Conservation (phyloP, 2,113 vertebrate species). For the Onychorhynchus coronatus region DNA sequence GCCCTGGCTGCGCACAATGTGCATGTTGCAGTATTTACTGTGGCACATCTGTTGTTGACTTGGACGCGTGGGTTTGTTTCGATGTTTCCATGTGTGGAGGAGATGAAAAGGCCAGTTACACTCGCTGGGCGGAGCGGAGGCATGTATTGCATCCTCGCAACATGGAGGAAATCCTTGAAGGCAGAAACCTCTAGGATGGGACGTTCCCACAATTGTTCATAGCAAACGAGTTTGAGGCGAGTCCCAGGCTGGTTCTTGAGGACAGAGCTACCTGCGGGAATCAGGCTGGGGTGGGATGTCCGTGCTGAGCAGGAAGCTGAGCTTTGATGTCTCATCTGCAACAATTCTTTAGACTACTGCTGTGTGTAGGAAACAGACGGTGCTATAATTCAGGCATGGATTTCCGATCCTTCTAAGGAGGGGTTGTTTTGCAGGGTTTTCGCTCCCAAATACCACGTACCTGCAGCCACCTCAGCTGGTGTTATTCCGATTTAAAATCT, state of each 20-base stretch:
- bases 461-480: not conserved
- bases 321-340: not conserved
- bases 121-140: not conserved
- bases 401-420: not conserved
- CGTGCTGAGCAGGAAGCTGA: accelerated
- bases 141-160: not conserved
- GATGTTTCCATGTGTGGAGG: not conserved
- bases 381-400: not conserved
- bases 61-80: not conserved
- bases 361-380: not conserved
- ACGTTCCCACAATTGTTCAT: not conserved
- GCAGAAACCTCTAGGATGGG: not conserved
- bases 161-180: constrained; percentile 13
- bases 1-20: accelerated
- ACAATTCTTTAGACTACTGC: not conserved
- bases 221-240: not conserved
- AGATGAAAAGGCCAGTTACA: not conserved
- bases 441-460: accelerated
- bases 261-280: not conserved
- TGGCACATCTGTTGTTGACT: not conserved
- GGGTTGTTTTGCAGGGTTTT: not conserved
- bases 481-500: not conserved
- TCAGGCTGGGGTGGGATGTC: not conserved
- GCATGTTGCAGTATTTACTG: not conserved
- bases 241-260: not conserved